A percentile compares a stretch with the other conserved stretches of the same genome.
phyloP scores from a whole-genome alignment of 2,888 invertebrate genomes.

The Achlya flavicornis region DNA sequence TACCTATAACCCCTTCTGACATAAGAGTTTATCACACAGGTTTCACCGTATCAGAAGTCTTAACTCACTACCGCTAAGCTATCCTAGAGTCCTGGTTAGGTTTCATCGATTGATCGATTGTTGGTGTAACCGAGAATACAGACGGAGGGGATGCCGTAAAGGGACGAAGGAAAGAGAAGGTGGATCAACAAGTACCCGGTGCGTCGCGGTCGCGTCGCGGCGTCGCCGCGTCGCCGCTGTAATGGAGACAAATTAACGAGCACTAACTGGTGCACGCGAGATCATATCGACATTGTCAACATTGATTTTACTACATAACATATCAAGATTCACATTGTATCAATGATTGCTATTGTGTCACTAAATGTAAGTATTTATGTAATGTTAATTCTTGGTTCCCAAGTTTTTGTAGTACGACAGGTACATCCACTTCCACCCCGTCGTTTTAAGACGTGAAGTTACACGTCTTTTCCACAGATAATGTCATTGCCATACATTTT shows the following conservation, averaged over 20 bases:
- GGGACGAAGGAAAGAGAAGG: slow-evolving; percentile 12
- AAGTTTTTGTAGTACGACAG: too few relatives aligned
- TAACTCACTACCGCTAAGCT: too few relatives aligned
- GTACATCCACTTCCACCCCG: too few relatives aligned
- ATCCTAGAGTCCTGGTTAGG: not conserved
- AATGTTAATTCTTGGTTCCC: too few relatives aligned
- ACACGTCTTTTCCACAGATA: too few relatives aligned
- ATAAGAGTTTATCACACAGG: too few relatives aligned
- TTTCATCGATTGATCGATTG: not conserved
- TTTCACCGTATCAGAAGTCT: too few relatives aligned
- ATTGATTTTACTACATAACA: not conserved
- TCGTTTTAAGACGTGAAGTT: too few relatives aligned
- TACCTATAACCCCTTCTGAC: too few relatives aligned
- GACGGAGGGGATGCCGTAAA: not conserved
- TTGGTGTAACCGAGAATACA: not conserved
- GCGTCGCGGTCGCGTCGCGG: slow-evolving; percentile 18
- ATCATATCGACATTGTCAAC: slow-evolving; percentile 1
- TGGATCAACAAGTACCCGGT: slow-evolving; percentile 38
- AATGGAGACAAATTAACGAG: slow-evolving; percentile 14
- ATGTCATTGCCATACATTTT: too few relatives aligned
- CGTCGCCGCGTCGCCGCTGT: slow-evolving; percentile 21
- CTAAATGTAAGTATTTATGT: not conserved
- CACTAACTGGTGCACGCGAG: slow-evolving; percentile 11
- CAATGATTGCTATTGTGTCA: not conserved
- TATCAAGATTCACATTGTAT: not conserved